Conservation (phyloP, 2,888 invertebrate species). For the Agelastica alni region DNA sequence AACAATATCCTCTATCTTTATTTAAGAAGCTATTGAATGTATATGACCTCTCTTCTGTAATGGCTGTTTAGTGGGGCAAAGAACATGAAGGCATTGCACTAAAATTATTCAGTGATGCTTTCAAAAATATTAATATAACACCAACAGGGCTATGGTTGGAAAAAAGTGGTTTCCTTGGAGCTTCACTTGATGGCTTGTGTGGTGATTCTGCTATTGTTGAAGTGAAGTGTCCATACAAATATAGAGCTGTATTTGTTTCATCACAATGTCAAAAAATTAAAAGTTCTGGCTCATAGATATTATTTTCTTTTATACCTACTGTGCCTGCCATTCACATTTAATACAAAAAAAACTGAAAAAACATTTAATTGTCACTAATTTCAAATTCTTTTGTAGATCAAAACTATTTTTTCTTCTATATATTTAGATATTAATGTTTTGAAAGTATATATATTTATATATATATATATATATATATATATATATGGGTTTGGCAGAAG, state of each 20-base stretch:
- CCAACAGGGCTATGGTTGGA: conserved; percentile 5
- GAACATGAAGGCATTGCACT: not conserved
- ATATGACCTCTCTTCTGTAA: conserved; percentile 7
- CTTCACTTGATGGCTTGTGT: conserved; percentile 10
- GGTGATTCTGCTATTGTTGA: conserved; percentile 9
- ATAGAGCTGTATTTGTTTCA: conserved; percentile 1
- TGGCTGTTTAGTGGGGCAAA: conserved; percentile 3
- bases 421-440: not conserved
- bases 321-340: no score
- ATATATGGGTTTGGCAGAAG: no score
- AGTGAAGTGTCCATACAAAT: conserved; percentile 13
- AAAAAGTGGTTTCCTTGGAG: not conserved
- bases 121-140: not conserved
- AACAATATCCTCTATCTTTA: conserved; percentile 10
- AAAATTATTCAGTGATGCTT: not conserved
- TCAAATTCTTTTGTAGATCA: no score
- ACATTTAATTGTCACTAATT: not conserved
- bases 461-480: not conserved
- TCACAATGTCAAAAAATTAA: not conserved
- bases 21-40: conserved; percentile 12
- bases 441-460: not conserved
- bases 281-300: not conserved
- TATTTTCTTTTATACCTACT: not conserved
- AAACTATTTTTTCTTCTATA: not conserved
- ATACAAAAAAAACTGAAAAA: no score